A percentile compares a stretch with the other conserved stretches of the same genome.
These are phyloP conservation scores for Xenus cinereus DNA, from an alignment of 2,113 vertebrate species.

Conservation along the genomic window DNA sequence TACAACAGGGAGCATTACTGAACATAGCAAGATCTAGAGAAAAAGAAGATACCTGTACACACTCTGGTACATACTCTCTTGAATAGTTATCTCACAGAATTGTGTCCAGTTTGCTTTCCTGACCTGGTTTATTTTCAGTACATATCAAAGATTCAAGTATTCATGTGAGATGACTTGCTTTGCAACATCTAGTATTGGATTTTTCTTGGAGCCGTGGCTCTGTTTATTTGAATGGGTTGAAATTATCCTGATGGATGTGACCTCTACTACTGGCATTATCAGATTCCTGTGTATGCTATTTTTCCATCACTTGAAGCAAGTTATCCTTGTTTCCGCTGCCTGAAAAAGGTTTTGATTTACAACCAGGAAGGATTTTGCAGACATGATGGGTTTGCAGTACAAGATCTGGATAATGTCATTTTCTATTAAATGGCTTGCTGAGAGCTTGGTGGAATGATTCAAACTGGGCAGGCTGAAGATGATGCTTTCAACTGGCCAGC, in stretches of 20 bases:
- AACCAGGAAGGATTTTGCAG: neutral
- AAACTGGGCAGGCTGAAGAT: neutral
- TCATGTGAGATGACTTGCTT: neutral
- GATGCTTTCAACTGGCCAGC: neutral
- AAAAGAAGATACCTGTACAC: neutral
- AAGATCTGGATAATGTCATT: neutral
- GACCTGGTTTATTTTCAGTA: neutral
- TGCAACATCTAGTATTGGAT: neutral
- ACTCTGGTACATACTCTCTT: neutral
- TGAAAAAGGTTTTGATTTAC: slow-evolving; percentile 37
- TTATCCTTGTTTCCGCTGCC: neutral
- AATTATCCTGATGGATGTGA: slow-evolving; percentile 23
- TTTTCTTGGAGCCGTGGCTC: neutral
- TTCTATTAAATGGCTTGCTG: slow-evolving; percentile 8
- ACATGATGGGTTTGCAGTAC: neutral
- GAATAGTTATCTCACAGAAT: neutral
- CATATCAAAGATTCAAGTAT: neutral
- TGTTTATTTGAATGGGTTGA: slow-evolving; percentile 8
- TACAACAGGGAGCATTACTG: neutral
- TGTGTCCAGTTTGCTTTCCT: neutral
- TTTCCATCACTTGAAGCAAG: slow-evolving; percentile 21
- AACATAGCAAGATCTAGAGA: neutral
- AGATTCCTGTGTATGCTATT: slow-evolving; percentile 15
- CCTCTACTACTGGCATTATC: neutral
- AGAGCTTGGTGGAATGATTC: neutral